phyloP scores from a whole-genome alignment of 2,113 vertebrate genomes.

The Hylia prasina region DNA sequence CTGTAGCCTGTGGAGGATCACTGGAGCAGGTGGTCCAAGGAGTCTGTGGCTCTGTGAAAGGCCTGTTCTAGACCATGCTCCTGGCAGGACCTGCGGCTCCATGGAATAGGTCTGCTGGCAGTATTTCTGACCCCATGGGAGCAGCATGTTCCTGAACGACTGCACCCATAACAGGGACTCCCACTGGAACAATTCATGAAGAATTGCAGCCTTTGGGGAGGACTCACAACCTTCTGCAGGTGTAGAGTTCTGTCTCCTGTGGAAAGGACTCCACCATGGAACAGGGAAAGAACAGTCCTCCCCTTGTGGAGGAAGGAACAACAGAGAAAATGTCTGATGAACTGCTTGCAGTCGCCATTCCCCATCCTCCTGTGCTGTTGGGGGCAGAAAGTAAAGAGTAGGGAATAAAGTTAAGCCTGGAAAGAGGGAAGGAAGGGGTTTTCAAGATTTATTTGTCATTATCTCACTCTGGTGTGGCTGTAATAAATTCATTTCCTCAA shows the following conservation, averaged over 20 bases:
- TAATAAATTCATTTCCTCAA: neutral
- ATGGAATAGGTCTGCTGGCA: neutral
- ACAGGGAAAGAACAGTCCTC: neutral
- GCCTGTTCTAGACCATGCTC: neutral
- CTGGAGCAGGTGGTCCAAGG: neutral
- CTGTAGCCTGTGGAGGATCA: neutral
- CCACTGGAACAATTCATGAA: neutral
- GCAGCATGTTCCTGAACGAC: neutral
- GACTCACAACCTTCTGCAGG: no score
- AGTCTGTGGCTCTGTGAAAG: neutral
- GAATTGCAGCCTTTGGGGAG: neutral
- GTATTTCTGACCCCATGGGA: neutral
- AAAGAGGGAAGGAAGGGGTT: neutral
- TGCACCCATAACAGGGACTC: neutral
- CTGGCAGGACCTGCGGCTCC: neutral
- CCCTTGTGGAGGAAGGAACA: neutral
- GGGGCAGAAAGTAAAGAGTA: neutral
- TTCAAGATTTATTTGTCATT: neutral
- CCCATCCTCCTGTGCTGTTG: neutral
- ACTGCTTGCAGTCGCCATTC: neutral
- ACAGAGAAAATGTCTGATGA: rapidly evolving
- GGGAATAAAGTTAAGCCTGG: neutral
- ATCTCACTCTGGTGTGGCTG: neutral
- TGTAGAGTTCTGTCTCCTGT: neutral
- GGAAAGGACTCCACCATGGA: neutral